Evolutionary conservation across 2,113 vertebrate species (phyloP).

Genomic region (Psittacara wagleri): DNA sequence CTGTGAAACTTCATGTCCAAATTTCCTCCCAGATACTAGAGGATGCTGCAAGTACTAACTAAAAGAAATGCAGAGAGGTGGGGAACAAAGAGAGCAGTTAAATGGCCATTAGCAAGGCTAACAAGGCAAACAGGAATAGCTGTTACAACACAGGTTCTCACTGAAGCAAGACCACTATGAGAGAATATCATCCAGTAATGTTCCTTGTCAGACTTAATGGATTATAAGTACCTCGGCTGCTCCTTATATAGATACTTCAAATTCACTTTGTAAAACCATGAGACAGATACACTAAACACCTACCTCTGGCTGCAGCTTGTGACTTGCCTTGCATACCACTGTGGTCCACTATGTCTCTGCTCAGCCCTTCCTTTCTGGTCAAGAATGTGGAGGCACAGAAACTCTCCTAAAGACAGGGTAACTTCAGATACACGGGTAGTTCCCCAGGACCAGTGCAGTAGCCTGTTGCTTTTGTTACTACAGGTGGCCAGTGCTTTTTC

Average conservation of each 20-base stretch:
- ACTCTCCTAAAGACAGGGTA: background rate
- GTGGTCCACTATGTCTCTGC: background rate
- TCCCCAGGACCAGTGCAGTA: background rate
- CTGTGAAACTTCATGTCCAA: background rate
- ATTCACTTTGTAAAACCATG: background rate
- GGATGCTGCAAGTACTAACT: background rate
- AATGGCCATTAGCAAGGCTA: background rate
- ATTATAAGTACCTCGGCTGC: background rate
- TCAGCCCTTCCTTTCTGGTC: background rate
- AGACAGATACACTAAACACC: background rate
- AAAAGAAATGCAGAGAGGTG: background rate
- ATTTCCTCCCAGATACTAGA: background rate
- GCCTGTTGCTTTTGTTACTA: background rate
- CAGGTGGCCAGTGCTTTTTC: background rate
- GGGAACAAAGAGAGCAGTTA: background rate
- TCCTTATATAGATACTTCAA: slow-evolving; percentile 15
- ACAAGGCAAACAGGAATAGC: background rate
- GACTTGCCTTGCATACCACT: background rate
- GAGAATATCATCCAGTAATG: background rate
- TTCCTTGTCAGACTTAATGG: background rate
- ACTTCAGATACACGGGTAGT: background rate
- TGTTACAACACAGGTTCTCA: background rate
- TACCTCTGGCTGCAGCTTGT: background rate
- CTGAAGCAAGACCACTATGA: background rate
- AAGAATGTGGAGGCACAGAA: background rate